These are phyloP conservation scores for Hyalella azteca DNA, from an alignment of 2,888 invertebrate genomes.

Conservation along the genomic window DNA sequence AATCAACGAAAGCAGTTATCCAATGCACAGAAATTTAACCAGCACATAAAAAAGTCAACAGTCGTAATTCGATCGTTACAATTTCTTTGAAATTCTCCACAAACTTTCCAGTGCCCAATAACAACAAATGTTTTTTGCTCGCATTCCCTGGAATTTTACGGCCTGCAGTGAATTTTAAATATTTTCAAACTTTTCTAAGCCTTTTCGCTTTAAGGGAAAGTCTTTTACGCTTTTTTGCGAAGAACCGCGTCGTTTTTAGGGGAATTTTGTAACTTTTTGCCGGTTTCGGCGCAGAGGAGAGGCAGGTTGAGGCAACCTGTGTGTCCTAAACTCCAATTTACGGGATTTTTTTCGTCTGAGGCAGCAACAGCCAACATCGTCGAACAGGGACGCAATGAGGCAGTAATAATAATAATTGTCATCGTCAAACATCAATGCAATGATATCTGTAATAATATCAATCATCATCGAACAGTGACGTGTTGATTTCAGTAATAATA, in stretches of 20 bases:
- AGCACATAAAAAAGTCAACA: no score
- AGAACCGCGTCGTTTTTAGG: not conserved
- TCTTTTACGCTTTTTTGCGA: not conserved
- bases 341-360: no score
- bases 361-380: no score
- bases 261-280: not conserved
- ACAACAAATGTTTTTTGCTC: conserved; percentile 3
- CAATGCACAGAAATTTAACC: no score
- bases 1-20: no score
- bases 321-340: no score
- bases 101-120: not conserved
- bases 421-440: no score
- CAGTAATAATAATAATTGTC: no score
- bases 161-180: conserved; percentile 26
- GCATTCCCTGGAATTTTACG: not conserved
- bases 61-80: not conserved
- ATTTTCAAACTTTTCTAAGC: conserved; percentile 21
- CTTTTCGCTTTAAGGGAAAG: conserved; percentile 3
- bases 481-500: no score
- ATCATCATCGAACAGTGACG: no score
- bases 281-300: not conserved
- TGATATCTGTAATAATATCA: no score
- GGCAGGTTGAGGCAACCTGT: not conserved
- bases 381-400: no score
- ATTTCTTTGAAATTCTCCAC: conserved; percentile 7